Percentiles rank a stretch among this genome's conserved stretches.
These are phyloP conservation scores for Rhinichthys klamathensis DNA, from an alignment of 2,113 vertebrate species.

Conservation along the genomic window DNA sequence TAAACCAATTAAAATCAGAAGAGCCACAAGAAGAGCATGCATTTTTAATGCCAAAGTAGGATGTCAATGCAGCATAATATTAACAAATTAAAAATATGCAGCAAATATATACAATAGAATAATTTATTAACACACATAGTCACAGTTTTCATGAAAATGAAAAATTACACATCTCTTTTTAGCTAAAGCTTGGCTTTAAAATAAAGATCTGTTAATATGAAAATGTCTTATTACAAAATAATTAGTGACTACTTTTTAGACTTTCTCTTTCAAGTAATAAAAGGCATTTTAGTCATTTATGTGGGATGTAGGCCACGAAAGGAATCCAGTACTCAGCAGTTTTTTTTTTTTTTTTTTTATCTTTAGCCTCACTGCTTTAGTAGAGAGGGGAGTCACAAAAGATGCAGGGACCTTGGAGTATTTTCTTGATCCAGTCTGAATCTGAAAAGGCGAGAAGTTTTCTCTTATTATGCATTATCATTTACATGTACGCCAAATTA, in stretches of 20 bases:
- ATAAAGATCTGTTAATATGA: constrained; percentile 9
- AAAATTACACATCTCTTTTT: not conserved
- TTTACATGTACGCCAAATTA: not conserved
- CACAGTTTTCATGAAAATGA: not conserved
- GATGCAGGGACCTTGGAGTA: constrained; percentile 88
- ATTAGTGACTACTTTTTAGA: not conserved
- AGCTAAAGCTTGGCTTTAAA: constrained; percentile 24
- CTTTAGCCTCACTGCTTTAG: constrained; percentile 66
- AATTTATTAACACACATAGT: constrained; percentile 10
- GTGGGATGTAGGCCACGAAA: not conserved
- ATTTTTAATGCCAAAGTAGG: constrained; percentile 15
- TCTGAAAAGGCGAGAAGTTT: constrained; percentile 73
- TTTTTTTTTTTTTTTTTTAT: not conserved
- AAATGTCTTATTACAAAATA: constrained; percentile 22
- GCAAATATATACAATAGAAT: not conserved
- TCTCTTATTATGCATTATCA: not conserved
- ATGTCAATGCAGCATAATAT: constrained; percentile 17
- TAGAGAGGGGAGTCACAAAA: constrained; percentile 95
- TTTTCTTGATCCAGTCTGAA: constrained; percentile 94
- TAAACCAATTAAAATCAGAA: constrained; percentile 46
- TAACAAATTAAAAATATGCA: constrained; percentile 8
- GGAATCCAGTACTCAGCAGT: constrained; percentile 1
- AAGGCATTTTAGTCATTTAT: constrained; percentile 10
- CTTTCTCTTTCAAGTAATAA: constrained; percentile 6
- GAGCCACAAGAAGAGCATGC: constrained; percentile 16